Base-by-base conservation (phyloP, 1,140 invertebrate genomes). In the Idris sp. region DNA sequence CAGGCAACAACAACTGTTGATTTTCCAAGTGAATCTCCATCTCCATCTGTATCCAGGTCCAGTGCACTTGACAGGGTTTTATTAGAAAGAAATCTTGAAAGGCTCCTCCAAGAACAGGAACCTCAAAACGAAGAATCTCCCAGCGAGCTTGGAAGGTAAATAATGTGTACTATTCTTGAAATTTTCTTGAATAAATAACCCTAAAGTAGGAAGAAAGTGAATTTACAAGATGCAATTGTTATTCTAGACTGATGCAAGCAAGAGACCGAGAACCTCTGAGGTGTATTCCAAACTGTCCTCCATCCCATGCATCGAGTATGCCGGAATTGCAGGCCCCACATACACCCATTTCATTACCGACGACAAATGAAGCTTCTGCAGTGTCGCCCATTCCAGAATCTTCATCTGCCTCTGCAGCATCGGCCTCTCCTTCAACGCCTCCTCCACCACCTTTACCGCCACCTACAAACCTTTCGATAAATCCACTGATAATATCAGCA, bases 251-350 rank as follows among this genome's bases (percentile, higher is more conserved):
- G 35, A 85, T 91, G 74, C 88, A 89, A 46, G 88, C 89, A 0
- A 84, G 89, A 61, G 90, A 91, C 69, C 78, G 90, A 67, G 90
- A 92, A 59, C 90, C 91, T 1, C 74, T 92, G 10, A 89, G 83
- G 11, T 88, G 85, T 65, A 73, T 84, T 33, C 85, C 81, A 14
- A 86, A 74, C 36, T 80, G 75, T 35, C 77, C 81, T 18, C 85
- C 88, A 4, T 83, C 81, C 4, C 90, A 90, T 61, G 89, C 90
- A n/a, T 89, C 90, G n/a, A 92, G 91, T 8, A 91, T 92, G 91
- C 91, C 91, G 11, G 91, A 93, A 82, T 78, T 92, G 16, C 89
- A 89, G 0, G 54, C 80, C 19, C 81, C 84, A 5, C 56, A 75
- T 49, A 76, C 74, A 53, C 73, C 53, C 11, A 26, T 80, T 6